Evolutionary conservation across 2,888 invertebrate genomes (phyloP).

Genomic region (Busseola fusca): DNA sequence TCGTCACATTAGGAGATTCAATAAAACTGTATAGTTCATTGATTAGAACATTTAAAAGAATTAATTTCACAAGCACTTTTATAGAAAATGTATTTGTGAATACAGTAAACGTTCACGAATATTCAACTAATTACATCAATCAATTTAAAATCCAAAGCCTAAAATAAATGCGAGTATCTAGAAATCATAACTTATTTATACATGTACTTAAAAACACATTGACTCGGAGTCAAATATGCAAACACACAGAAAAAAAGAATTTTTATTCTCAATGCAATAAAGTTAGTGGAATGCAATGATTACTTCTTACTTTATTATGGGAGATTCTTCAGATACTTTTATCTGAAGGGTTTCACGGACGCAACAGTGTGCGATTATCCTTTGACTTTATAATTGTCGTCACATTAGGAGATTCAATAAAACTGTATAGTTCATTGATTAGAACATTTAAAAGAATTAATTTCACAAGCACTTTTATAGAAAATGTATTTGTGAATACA

Average conservation of each 20-base stretch:
- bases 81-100: conserved; percentile 8
- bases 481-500: conserved; percentile 16
- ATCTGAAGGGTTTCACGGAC: conserved; percentile 15
- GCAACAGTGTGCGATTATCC: conserved; percentile 23
- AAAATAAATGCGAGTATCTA: conserved; percentile 48
- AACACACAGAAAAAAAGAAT: conserved; percentile 15
- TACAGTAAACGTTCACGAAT: conserved; percentile 21
- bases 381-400: conserved; percentile 5
- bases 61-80: conserved; percentile 34
- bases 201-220: conserved; percentile 35
- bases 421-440: conserved; percentile 8
- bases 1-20: conserved; percentile 11
- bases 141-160: conserved; percentile 13
- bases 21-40: conserved; percentile 5
- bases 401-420: conserved; percentile 10
- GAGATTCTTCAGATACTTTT: conserved; percentile 22
- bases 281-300: conserved; percentile 55
- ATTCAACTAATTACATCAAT: conserved; percentile 16
- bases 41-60: conserved; percentile 30
- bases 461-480: conserved; percentile 27
- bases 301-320: conserved; percentile 18
- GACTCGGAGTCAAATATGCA: conserved; percentile 32
- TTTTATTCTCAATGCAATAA: conserved; percentile 37
- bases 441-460: conserved; percentile 35
- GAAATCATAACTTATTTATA: conserved; percentile 27